These are phyloP conservation scores for Elaeidobius kamerunicus DNA, from an alignment of 2,888 invertebrate species.

Conservation along the genomic window DNA sequence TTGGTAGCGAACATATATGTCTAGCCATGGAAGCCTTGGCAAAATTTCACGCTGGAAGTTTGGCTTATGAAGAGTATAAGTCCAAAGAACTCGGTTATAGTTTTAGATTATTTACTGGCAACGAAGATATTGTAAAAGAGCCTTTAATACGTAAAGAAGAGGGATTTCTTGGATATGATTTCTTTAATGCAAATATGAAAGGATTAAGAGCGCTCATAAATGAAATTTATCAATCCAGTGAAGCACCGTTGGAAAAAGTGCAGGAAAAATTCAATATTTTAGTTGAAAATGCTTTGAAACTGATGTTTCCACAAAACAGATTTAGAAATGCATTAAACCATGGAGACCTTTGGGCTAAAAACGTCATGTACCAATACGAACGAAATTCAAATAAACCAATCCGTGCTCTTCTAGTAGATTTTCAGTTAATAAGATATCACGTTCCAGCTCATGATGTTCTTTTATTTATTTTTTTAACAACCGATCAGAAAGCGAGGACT, in stretches of 20 bases:
- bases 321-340: constrained; percentile 27
- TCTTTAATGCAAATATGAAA: constrained; percentile 22
- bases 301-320: constrained; percentile 23
- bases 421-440: constrained; percentile 25
- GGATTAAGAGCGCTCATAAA: constrained; percentile 20
- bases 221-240: constrained; percentile 7
- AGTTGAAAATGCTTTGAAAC: constrained; percentile 19
- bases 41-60: constrained; percentile 28
- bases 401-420: constrained; percentile 24
- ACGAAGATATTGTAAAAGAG: constrained; percentile 21
- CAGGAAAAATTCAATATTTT: constrained; percentile 21
- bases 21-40: constrained; percentile 24
- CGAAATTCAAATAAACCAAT: constrained; percentile 10
- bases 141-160: constrained; percentile 22
- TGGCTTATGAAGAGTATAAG: constrained; percentile 30
- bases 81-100: constrained; percentile 15
- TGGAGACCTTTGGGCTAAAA: constrained; percentile 30
- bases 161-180: constrained; percentile 25
- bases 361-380: constrained; percentile 29
- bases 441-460: constrained; percentile 29
- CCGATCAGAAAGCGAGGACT: constrained; percentile 22
- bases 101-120: constrained; percentile 24
- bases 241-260: constrained; percentile 11
- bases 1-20: constrained; percentile 25
- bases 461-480: constrained; percentile 26